Base-by-base conservation (phyloP, 2,888 invertebrate genomes). In the Pseudanteris insignis region DNA sequence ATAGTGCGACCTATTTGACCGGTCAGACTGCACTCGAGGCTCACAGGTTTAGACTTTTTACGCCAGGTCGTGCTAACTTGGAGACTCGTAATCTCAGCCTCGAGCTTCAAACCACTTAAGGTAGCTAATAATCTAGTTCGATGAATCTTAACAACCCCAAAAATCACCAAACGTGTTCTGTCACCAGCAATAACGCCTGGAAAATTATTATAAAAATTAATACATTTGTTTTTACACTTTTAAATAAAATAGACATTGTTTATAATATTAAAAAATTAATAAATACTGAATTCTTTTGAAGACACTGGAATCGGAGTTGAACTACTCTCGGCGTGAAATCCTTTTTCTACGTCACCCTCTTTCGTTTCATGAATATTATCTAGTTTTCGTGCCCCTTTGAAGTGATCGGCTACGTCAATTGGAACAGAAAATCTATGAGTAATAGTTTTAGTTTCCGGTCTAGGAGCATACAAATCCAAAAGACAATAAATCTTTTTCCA, bases 401-500 rank as follows among this genome's bases (percentile, higher is more conserved):
- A 86, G 60, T 88, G 86, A 48, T 90, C 92, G 0, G 87, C 86
- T 5, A 87, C 83, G 64, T 90, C 90, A 2, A 86, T 85, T 2
- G 86, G 87, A 65, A 89, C 85, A 0, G 89, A 90, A 74, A 90
- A 88, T 84, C 89, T 84, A 78, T 91, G 91, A 18, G 89, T 88
- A 32, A 96, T 90, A 0, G 94, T 96, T 81, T 96, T 96, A 0
- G 94, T 92, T 75, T 96, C 96, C 0, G 96, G 95, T 88, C 94
- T 92, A 37, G 92, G 93, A 3, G 95, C 94, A 77, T 97, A 97
- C 41, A 96, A 81, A 74, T 96, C 94, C 47, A 97, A 82, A 60
- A 97, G 84, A 78, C 94, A 90, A 78, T 94, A 95, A 67, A 97
- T 89, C 0, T 94, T 96, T 75, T 92, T 90, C 96, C 96, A 97